Evolutionary conservation across 1,140 invertebrate genomes (phyloP).

Genomic region (Drosophila murphyi): DNA sequence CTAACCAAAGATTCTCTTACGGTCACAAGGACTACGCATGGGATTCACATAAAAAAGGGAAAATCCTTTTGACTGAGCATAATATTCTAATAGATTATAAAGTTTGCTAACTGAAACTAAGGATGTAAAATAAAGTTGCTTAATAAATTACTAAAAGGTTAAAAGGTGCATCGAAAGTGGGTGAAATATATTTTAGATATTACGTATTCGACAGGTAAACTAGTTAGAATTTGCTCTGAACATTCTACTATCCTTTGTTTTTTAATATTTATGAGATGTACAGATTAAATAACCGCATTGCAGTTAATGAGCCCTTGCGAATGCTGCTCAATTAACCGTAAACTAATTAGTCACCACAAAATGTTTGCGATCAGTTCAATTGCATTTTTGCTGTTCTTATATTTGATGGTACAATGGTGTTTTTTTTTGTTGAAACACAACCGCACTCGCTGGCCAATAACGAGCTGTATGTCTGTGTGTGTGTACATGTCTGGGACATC

Average conservation of each 20-base stretch:
- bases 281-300: not conserved
- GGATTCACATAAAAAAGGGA: not conserved
- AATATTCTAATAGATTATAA: too few relatives aligned
- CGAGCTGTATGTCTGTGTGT: slow-evolving; percentile 13
- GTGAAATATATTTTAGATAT: not conserved
- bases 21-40: not conserved
- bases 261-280: not conserved
- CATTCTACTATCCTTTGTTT: not conserved
- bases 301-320: not conserved
- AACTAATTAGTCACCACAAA: slow-evolving; percentile 28
- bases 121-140: too few relatives aligned
- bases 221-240: not conserved
- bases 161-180: too few relatives aligned
- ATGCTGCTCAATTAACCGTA: slow-evolving; percentile 12
- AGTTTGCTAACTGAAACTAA: too few relatives aligned
- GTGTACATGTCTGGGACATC: slow-evolving; percentile 36
- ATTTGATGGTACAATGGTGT: not conserved
- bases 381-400: slow-evolving; percentile 1
- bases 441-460: slow-evolving; percentile 32
- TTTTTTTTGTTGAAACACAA: not conserved
- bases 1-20: not conserved
- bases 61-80: too few relatives aligned
- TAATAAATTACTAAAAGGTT: too few relatives aligned
- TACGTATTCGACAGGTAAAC: not conserved
- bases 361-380: slow-evolving; percentile 11